Base-by-base conservation (phyloP, 2,888 invertebrate genomes). In the Nomada lathburiana region DNA sequence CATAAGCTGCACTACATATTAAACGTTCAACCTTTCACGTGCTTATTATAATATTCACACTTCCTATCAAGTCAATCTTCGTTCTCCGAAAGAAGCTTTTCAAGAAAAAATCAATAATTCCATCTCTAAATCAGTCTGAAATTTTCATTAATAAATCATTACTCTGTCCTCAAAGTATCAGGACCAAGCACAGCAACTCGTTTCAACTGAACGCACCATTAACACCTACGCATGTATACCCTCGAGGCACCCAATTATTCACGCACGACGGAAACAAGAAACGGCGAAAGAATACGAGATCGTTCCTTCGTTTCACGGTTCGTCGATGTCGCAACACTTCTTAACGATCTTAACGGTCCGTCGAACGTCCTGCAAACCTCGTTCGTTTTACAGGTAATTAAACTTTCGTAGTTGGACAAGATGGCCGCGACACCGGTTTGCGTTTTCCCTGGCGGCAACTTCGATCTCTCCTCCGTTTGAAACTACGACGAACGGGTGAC, bases 371-470 rank as follows among this genome's bases (percentile, higher is more conserved):
- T 7, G 36, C 36, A 7, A 36, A 36, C 36, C 52, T 23, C 74
- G 29, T 69, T 86, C 77, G 82, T 82, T 88, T 83, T 80, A 84
- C 86, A 84, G 84, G 81, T 84, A 89, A 89, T 90, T 89, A 86
- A 89, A 86, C 84, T 85, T 89, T 88, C 64, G 59, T 23, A 55
- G 16, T 36, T n/a, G 50, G 59, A 20, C 70, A 74, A 84, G 60
- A 81, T 69, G 71, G 70, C 62, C 65, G 70, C 57, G 47, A 62
- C 47, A 29, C 9, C 29, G 73, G 36, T 50, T 13, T 50, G 20
- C 59, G 67, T 77, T 75, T 82, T 71, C 57, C 47, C 29, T 64
- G 60, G 57, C 72, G 63, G 75, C 63, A 64, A 63, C 20, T 55
- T 50, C 67, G 20, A 73, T 59, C 47, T 16, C 60, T 53, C 26